These are phyloP conservation scores for Mohoua ochrocephala DNA, from an alignment of 2,113 vertebrate species.

Conservation along the genomic window DNA sequence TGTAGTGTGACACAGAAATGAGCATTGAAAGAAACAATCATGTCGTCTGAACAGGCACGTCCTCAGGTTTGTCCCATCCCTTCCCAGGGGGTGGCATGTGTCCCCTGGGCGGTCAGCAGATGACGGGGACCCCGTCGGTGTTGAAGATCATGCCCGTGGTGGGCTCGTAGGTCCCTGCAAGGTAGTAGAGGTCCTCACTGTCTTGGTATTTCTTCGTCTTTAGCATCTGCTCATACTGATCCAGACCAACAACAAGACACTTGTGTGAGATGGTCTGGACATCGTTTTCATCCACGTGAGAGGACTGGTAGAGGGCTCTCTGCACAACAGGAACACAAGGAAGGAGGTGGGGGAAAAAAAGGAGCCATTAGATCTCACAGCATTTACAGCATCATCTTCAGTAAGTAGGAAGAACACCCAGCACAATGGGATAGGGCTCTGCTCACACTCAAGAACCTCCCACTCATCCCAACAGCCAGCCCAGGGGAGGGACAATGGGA, in stretches of 20 bases:
- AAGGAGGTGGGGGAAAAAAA: not conserved
- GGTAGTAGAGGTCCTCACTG: conserved; percentile 98
- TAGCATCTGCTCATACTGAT: conserved; percentile 96
- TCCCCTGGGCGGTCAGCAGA: conserved; percentile 80
- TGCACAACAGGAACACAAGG: conserved; percentile 14
- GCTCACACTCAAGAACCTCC: not conserved
- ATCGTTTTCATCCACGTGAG: conserved; percentile 96
- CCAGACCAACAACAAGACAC: conserved; percentile 95
- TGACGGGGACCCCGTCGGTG: conserved; percentile 93
- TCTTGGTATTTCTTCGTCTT: conserved; percentile 96
- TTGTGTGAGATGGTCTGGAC: conserved; percentile 99
- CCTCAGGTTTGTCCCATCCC: conserved; percentile 38
- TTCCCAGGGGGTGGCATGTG: conserved; percentile 8
- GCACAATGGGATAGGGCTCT: not conserved
- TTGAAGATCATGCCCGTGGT: conserved; percentile 99
- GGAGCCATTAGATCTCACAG: not conserved
- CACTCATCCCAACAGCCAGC: not conserved
- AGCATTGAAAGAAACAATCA: conserved; percentile 70
- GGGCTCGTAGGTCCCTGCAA: conserved; percentile 97
- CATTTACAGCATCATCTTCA: not conserved
- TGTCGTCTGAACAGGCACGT: conserved; percentile 67
- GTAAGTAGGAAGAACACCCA: not conserved
- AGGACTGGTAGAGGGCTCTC: conserved; percentile 97
- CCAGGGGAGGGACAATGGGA: not conserved
- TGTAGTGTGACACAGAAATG: conserved; percentile 51